Percentiles rank a stretch among this genome's conserved stretches.
phyloP scores from a whole-genome alignment of 2,797 vertebrate species.

The Chrosomus eos region DNA sequence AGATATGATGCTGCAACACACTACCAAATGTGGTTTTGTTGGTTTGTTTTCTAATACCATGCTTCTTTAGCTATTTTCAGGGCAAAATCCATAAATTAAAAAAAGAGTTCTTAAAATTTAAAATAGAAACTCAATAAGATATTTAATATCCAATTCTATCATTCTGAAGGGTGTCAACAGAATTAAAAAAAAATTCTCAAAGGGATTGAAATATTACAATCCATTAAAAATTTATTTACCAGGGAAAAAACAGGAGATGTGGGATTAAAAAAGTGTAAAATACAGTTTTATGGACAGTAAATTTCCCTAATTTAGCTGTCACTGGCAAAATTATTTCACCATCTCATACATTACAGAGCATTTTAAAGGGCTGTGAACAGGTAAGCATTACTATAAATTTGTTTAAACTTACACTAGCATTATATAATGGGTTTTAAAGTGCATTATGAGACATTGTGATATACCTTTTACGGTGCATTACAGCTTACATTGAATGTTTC shows the following conservation, averaged over 20 bases:
- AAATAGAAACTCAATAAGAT: neutral
- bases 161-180: neutral
- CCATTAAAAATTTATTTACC: neutral
- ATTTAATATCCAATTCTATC: neutral
- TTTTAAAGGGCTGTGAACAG: neutral
- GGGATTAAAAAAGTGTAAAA: neutral
- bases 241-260: neutral
- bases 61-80: too few species aligned
- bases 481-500: neutral
- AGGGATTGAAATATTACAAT: neutral
- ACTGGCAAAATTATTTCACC: neutral
- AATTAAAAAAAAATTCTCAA: neutral
- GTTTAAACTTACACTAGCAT: constrained; percentile 8
- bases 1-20: too few species aligned
- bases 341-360: neutral
- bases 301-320: neutral
- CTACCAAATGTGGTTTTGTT: too few species aligned
- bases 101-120: neutral
- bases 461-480: neutral
- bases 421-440: constrained; percentile 27
- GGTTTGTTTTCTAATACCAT: too few species aligned
- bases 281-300: neutral
- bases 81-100: neutral
- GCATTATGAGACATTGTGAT: constrained; percentile 10
- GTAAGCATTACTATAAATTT: constrained; percentile 3